These are phyloP conservation scores for Misgurnus anguillicaudatus DNA, from an alignment of 2,113 vertebrate genomes.

Conservation along the genomic window DNA sequence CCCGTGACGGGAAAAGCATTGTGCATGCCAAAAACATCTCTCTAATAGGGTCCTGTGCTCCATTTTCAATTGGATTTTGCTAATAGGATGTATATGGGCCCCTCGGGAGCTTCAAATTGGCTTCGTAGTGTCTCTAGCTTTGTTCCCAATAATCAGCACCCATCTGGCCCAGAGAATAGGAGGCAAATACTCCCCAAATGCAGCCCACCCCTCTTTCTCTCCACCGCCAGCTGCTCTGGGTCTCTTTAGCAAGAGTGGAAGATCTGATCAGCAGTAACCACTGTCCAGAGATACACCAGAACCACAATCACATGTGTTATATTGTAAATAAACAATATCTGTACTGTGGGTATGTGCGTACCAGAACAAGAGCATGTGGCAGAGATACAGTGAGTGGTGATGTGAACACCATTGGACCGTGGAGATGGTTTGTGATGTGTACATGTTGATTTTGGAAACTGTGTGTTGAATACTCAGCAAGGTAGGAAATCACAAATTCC, in stretches of 20 bases:
- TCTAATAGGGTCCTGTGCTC: conserved; percentile 49
- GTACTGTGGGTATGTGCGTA: not conserved
- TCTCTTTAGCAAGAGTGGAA: conserved; percentile 49
- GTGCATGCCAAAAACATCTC: conserved; percentile 44
- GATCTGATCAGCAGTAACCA: conserved; percentile 47
- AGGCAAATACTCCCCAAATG: conserved; percentile 49
- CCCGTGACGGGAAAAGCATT: conserved; percentile 43
- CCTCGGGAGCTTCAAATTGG: conserved; percentile 53
- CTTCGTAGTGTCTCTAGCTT: conserved; percentile 55
- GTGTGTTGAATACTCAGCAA: not conserved
- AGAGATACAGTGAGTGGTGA: not conserved
- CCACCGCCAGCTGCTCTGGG: conserved; percentile 52
- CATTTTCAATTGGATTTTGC: conserved; percentile 57
- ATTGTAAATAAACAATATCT: not conserved
- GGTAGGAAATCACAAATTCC: no score
- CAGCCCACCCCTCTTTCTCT: conserved; percentile 34
- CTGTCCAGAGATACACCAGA: conserved; percentile 16
- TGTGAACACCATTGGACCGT: not conserved
- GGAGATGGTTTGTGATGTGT: not conserved
- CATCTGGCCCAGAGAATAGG: conserved; percentile 54
- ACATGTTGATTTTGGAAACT: not conserved
- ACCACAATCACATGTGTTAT: conserved; percentile 22
- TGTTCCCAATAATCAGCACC: conserved; percentile 58
- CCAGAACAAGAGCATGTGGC: conserved; percentile 1
- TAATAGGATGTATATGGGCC: conserved; percentile 53